A percentile compares a stretch with the other conserved stretches of the same genome.
These are phyloP conservation scores for Solenodon paradoxus DNA, from an alignment of 2,113 vertebrate species.

Conservation along the genomic window DNA sequence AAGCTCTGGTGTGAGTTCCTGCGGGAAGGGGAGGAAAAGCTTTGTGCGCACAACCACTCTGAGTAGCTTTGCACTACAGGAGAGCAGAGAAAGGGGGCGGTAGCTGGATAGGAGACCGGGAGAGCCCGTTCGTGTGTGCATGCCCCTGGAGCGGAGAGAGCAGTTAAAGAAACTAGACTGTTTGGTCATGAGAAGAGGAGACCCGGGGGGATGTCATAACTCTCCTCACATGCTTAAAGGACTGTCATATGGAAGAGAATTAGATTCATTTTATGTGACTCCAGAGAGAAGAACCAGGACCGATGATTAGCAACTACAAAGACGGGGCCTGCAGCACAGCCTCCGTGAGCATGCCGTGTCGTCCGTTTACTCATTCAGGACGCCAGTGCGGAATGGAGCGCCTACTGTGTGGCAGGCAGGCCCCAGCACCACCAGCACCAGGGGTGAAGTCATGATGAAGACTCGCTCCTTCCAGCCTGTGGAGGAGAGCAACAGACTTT, in stretches of 20 bases:
- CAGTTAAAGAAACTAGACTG: background rate
- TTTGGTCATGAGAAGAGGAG: constrained; percentile 37
- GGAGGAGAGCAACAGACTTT: background rate
- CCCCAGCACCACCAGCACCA: no score
- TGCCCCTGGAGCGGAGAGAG: background rate
- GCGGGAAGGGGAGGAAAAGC: background rate
- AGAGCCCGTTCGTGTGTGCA: background rate
- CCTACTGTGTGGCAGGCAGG: no score
- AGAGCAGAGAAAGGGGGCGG: background rate
- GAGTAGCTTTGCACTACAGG: background rate
- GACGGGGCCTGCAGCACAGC: background rate
- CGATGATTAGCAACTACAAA: background rate
- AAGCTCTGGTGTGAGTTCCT: background rate
- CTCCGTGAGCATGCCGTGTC: background rate
- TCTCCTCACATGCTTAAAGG: constrained; percentile 42
- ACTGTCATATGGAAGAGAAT: constrained; percentile 46
- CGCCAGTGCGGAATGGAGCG: background rate
- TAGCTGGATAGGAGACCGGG: background rate
- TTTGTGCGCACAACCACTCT: background rate
- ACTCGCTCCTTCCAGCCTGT: background rate
- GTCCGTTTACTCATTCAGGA: background rate
- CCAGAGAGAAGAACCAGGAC: constrained; percentile 30
- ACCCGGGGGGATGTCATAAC: constrained; percentile 19
- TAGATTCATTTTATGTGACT: constrained; percentile 55
- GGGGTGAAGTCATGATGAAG: background rate